phyloP scores from a whole-genome alignment of 2,113 vertebrate species.

The Mystacornis crossleyi region DNA sequence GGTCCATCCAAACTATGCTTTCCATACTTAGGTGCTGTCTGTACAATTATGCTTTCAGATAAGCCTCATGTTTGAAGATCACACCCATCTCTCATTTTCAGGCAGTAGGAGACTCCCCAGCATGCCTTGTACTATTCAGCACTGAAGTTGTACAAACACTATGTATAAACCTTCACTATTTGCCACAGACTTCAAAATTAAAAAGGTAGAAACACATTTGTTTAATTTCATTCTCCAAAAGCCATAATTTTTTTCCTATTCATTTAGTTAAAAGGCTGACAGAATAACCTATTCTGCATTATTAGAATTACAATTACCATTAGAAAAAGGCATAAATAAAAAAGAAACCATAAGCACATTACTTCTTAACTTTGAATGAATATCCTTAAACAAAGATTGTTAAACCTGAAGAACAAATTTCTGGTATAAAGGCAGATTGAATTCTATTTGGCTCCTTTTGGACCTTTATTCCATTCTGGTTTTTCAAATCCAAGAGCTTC shows the following conservation, averaged over 20 bases:
- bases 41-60: neutral
- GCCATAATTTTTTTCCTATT: neutral
- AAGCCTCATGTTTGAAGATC: neutral
- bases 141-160: neutral
- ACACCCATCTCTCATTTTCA: neutral
- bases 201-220: neutral
- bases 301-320: neutral
- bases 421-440: neutral
- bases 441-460: neutral
- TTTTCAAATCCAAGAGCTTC: neutral
- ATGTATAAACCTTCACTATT: neutral
- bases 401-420: neutral
- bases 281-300: neutral
- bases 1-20: neutral
- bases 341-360: neutral
- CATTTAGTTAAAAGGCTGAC: neutral
- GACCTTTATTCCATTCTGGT: neutral
- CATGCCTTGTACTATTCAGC: neutral
- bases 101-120: neutral
- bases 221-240: neutral
- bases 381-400: neutral
- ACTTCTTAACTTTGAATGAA: neutral
- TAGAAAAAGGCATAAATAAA: neutral
- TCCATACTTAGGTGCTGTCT: neutral
- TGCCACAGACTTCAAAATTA: neutral